Evolutionary conservation across 2,113 vertebrate species (phyloP).

Genomic region (Mesoclemmys tuberculata): DNA sequence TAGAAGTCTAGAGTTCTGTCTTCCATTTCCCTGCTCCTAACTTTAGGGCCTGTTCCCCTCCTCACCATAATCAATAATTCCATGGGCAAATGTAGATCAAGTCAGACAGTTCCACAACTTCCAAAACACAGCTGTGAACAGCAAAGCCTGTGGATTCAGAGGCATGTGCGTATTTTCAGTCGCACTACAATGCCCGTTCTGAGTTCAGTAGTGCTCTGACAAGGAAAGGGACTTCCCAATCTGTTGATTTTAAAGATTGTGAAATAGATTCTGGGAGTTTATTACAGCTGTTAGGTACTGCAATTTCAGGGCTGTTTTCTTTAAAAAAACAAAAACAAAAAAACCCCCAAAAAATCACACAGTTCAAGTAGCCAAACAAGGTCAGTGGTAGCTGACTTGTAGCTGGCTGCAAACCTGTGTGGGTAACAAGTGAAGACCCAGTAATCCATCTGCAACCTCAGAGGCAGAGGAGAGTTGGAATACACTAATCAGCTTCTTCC

Average conservation of each 20-base stretch:
- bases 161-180: neutral
- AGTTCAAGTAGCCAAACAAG: neutral
- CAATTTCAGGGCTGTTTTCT: neutral
- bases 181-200: neutral
- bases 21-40: accelerated
- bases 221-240: neutral
- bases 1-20: accelerated
- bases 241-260: neutral
- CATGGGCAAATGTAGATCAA: accelerated
- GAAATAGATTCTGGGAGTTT: accelerated
- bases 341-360: accelerated
- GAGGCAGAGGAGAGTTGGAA: accelerated
- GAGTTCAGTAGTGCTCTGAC: accelerated
- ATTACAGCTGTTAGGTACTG: neutral
- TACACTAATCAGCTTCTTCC: neutral
- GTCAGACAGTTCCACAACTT: accelerated
- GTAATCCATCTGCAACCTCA: neutral
- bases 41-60: neutral
- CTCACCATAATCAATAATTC: neutral
- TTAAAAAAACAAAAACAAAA: neutral
- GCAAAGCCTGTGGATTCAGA: neutral
- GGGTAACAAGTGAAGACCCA: neutral
- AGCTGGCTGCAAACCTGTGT: neutral
- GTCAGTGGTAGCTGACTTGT: accelerated
- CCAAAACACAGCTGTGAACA: neutral